These are phyloP conservation scores for Morphnarchus princeps DNA, from an alignment of 2,113 vertebrate species.

Conservation along the genomic window DNA sequence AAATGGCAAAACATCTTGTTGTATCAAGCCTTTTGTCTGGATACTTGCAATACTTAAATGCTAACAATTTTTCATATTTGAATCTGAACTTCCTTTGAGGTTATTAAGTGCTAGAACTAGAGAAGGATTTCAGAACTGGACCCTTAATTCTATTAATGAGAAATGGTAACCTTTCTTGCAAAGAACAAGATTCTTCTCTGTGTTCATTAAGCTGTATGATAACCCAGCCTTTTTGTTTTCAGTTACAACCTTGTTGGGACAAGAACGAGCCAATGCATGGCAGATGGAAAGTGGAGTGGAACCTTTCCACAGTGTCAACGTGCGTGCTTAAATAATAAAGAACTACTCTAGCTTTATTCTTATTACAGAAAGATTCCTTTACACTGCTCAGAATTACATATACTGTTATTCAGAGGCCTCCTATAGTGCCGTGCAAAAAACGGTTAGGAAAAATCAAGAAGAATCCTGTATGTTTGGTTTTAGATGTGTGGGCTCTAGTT, in stretches of 20 bases:
- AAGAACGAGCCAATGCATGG: slow-evolving; percentile 71
- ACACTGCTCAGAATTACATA: not conserved
- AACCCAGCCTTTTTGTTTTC: not conserved
- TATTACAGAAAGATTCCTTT: not conserved
- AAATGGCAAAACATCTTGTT: not conserved
- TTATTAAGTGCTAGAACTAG: not conserved
- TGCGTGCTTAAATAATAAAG: slow-evolving; percentile 60
- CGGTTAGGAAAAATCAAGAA: not conserved
- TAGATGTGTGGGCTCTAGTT: not conserved
- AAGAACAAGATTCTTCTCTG: not conserved
- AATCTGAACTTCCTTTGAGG: not conserved
- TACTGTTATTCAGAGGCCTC: not conserved
- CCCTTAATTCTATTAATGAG: not conserved
- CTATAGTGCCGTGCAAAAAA: not conserved
- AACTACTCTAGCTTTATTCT: not conserved
- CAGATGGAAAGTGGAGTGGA: slow-evolving; percentile 79
- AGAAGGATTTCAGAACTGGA: not conserved
- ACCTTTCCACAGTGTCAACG: slow-evolving; percentile 74
- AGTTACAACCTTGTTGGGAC: slow-evolving; percentile 81
- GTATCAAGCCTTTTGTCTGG: not conserved
- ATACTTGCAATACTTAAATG: not conserved
- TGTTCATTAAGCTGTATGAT: not conserved
- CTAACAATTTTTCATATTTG: not conserved
- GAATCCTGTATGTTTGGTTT: not conserved
- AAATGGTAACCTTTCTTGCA: not conserved